Conservation (phyloP, 1,140 invertebrate species). For the Notospermus geniculatus region DNA sequence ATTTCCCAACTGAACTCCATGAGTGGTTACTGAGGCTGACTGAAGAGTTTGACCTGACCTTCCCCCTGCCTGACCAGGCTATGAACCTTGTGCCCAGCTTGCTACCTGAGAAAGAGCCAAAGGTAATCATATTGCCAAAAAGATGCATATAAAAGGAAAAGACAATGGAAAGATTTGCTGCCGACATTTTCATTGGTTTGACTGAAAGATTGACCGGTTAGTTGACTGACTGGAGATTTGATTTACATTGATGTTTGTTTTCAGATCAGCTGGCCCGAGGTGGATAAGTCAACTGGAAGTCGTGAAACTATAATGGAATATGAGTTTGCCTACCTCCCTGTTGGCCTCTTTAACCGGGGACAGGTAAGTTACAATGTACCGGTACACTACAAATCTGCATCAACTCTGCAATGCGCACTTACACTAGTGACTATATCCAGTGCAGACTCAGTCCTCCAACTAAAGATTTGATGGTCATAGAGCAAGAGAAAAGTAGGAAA, state of each 20-base stretch:
- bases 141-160: conserved; percentile 9
- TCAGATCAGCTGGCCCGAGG: conserved; percentile 36
- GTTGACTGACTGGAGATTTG: too few relatives aligned
- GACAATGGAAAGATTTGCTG: background rate
- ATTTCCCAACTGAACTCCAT: conserved; percentile 38
- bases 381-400: too few relatives aligned
- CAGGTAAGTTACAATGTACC: conserved; percentile 28
- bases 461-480: too few relatives aligned
- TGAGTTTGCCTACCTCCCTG: conserved; percentile 26
- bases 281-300: conserved; percentile 10
- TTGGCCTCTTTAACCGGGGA: conserved; percentile 34
- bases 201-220: too few relatives aligned
- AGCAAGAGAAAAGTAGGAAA: too few relatives aligned
- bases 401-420: too few relatives aligned
- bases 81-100: conserved; percentile 52
- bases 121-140: conserved; percentile 24
- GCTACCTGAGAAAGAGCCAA: conserved; percentile 42
- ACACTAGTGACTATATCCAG: too few relatives aligned
- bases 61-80: conserved; percentile 36
- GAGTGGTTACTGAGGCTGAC: conserved; percentile 50
- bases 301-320: conserved; percentile 25
- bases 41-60: conserved; percentile 55
- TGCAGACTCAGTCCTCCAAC: too few relatives aligned
- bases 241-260: too few relatives aligned
- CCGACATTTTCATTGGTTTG: conserved; percentile 10